Evolutionary conservation across 2,888 invertebrate species (phyloP).

Genomic region (Acronicta alni): DNA sequence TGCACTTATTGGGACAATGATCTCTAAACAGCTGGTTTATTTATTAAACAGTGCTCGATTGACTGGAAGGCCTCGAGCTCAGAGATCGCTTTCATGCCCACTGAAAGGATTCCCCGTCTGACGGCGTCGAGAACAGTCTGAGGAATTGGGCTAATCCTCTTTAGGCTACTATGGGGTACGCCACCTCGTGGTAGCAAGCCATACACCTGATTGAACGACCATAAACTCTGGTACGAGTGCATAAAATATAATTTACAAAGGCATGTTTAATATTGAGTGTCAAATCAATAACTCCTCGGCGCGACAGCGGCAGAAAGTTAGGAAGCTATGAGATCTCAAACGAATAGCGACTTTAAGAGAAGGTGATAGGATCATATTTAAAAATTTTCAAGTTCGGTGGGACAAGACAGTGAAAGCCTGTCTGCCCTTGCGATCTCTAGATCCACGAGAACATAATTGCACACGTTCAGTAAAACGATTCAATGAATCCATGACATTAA

Average conservation of each 20-base stretch:
- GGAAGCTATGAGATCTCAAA: conserved; percentile 64
- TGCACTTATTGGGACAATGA: conserved; percentile 66
- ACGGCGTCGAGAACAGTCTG: conserved; percentile 63
- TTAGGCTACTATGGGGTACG: conserved; percentile 55
- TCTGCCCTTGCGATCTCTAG: conserved; percentile 85
- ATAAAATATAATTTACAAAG: conserved; percentile 67
- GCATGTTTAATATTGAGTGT: conserved; percentile 66
- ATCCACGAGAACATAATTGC: conserved; percentile 81
- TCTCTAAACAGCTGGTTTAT: conserved; percentile 65
- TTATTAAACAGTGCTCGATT: conserved; percentile 67
- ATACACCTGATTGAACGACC: conserved; percentile 55
- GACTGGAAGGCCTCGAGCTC: conserved; percentile 68
- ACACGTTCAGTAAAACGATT: conserved; percentile 78
- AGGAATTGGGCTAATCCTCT: conserved; percentile 73
- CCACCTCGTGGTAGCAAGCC: conserved; percentile 50
- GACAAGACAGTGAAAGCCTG: conserved; percentile 84
- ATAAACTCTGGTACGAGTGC: conserved; percentile 58
- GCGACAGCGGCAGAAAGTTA: conserved; percentile 76
- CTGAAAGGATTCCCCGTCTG: conserved; percentile 70
- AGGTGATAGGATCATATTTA: conserved; percentile 69
- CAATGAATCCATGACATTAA: conserved; percentile 73
- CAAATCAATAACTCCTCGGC: conserved; percentile 77
- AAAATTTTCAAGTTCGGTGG: conserved; percentile 62
- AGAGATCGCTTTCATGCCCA: conserved; percentile 61
- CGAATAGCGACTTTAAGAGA: conserved; percentile 72